These are phyloP conservation scores for Punctoribates punctum DNA, from an alignment of 2,888 invertebrate genomes.

Conservation along the genomic window DNA sequence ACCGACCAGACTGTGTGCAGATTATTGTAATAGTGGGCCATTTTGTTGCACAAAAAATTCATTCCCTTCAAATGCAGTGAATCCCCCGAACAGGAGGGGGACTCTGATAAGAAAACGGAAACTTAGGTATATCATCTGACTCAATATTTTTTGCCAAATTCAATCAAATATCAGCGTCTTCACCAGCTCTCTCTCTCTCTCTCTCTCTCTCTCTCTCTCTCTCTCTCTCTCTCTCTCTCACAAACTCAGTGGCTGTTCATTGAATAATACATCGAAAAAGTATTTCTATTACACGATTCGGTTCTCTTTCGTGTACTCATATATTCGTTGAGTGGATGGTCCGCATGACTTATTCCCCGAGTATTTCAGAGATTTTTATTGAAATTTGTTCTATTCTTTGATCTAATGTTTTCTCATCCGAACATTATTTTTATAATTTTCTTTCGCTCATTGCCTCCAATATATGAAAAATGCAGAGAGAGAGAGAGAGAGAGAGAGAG, in stretches of 20 bases:
- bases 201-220: conserved; percentile 23
- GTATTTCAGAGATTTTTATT: too few relatives aligned
- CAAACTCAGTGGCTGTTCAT: background rate
- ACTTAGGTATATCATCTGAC: conserved; percentile 12
- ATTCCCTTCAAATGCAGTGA: background rate
- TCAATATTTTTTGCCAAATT: background rate
- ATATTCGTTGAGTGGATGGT: background rate
- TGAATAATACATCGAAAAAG: background rate
- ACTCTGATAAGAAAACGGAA: conserved; percentile 29
- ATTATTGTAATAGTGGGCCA: background rate
- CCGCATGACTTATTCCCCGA: conserved; percentile 19
- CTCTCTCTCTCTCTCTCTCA: background rate
- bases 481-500: too few relatives aligned
- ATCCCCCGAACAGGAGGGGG: conserved; percentile 4
- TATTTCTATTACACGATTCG: background rate
- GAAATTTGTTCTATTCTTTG: too few relatives aligned
- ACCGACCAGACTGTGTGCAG: background rate
- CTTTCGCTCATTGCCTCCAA: too few relatives aligned
- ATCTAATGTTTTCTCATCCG: too few relatives aligned
- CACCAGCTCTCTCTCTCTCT: background rate
- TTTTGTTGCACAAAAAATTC: background rate
- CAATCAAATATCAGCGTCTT: background rate
- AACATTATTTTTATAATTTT: too few relatives aligned
- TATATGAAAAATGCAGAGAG: too few relatives aligned
- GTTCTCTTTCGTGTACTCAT: background rate